Base-by-base conservation (phyloP, 2,797 vertebrate genomes). In the Hozukius guyotensis region DNA sequence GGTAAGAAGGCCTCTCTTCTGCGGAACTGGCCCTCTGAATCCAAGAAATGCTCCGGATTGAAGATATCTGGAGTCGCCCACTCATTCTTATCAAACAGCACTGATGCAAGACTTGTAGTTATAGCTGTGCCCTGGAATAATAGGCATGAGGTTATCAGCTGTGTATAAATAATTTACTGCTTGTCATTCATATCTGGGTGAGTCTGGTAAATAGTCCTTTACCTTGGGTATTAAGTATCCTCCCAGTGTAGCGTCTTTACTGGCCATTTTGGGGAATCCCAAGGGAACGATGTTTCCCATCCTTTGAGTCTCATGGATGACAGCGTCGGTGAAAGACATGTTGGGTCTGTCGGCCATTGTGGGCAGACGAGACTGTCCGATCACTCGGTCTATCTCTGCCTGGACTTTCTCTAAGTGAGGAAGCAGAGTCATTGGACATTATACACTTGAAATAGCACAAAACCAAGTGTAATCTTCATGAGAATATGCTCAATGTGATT, bases 291-390 rank as follows among this genome's bases (percentile, higher is more conserved):
- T 93, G 22, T 97, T 96, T 42, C 89, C 81, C 59, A 94, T 92
- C 76, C 98, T 96, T 71, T 97, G 97, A 9, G 86, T 90, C 75
- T 99, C 97, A 0, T 98, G 97, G 88, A 98, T 81, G 72, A 97
- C 96, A 0, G 97, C 97, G 0, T 97, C 95, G 66, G 96, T 96
- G 83, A 96, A 98, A 31, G 96, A 97, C 93, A 98, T 83, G 73
- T 83, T 93, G 31, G 91, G 85, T 77, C 94, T 95, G 78, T 96
- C 94, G 0, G 92, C 88, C 74, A 94, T 31, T 14, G 81, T 85
- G 0, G 96, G 96, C 13, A 79, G 94, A 61, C 90, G 95, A 0
- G 84, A 92, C 62, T 93, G 94, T 66, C 97, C 96, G 0, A 97
- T 85, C 56, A 97, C 96, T 0, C 64, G 20, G 10, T 97, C 96